These are phyloP conservation scores for Sycophila texana DNA, from an alignment of 2,888 invertebrate genomes.

Conservation along the genomic window DNA sequence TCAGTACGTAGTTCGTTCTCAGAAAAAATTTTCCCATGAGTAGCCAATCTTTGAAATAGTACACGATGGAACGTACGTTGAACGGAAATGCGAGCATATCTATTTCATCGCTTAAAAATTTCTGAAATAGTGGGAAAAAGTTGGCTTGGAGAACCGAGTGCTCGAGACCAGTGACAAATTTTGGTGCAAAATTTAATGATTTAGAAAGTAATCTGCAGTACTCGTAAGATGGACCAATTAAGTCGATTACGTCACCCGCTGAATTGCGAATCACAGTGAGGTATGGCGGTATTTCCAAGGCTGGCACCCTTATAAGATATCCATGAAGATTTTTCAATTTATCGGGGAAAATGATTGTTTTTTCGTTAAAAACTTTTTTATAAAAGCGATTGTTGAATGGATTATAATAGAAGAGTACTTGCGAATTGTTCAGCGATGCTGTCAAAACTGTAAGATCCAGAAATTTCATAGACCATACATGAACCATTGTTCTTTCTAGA, in stretches of 20 bases:
- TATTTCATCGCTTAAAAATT: not conserved
- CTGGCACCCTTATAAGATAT: not conserved
- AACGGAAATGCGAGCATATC: conserved; percentile 17
- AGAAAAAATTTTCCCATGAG: conserved; percentile 18
- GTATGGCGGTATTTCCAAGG: conserved; percentile 21
- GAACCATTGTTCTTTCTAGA: not conserved
- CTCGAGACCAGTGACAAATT: conserved; percentile 1
- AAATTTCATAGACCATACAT: conserved; percentile 6
- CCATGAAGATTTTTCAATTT: conserved; percentile 9
- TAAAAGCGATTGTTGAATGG: not conserved
- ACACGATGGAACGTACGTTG: conserved; percentile 28
- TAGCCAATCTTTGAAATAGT: not conserved
- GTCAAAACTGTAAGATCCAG: conserved; percentile 7
- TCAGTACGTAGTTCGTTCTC: conserved; percentile 21
- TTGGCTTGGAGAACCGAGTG: not conserved
- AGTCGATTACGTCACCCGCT: not conserved
- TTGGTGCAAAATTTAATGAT: not conserved
- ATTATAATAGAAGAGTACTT: not conserved
- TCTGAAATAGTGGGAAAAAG: not conserved
- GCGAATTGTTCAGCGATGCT: not conserved
- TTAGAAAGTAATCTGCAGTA: conserved; percentile 1
- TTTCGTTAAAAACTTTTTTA: not conserved
- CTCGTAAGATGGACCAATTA: conserved; percentile 1
- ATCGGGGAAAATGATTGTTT: conserved; percentile 6
- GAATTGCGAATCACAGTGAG: not conserved